Evolutionary conservation across 2,113 vertebrate species (phyloP).

Genomic region (Mus musculus): GRCm39 chr2:73959001-73959500

Average conservation of each 20-base stretch:
- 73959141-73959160: conserved; percentile 58
- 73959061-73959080: conserved; percentile 84
- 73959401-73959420: conserved; percentile 89
- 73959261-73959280: conserved; percentile 57
- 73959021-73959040: conserved; percentile 88
- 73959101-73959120: conserved; percentile 75
- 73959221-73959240: conserved; percentile 71
- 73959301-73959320: background rate
- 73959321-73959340: conserved; percentile 59
- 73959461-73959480: conserved; percentile 95
- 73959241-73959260: conserved; percentile 52
- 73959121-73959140: conserved; percentile 85
- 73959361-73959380: conserved; percentile 85
- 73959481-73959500: conserved; percentile 99
- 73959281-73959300: conserved; percentile 58
- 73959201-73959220: conserved; percentile 63
- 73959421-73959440: conserved; percentile 91
- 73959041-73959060: conserved; percentile 85
- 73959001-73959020: conserved; percentile 88
- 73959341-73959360: conserved; percentile 66
- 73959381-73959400: conserved; percentile 81
- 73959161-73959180: background rate
- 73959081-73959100: conserved; percentile 69
- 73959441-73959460: conserved; percentile 92
- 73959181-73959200: conserved; percentile 2